Evolutionary conservation across 2,888 invertebrate genomes (phyloP).

Genomic region (Ichneumon xanthorius): DNA sequence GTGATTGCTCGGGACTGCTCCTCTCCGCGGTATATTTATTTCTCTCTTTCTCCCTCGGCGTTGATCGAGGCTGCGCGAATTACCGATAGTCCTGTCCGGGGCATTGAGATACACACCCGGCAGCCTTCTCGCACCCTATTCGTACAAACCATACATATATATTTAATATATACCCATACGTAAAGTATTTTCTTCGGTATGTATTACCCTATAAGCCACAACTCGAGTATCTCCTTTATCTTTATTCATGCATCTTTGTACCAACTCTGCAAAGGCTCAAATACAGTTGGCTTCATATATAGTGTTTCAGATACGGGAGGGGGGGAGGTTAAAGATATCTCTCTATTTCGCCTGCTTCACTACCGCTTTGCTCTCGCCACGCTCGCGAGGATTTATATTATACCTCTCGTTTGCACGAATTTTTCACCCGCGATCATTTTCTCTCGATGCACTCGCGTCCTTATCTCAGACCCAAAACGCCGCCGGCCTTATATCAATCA

Average conservation of each 20-base stretch:
- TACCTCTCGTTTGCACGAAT: not conserved
- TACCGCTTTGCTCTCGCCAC: constrained; percentile 1
- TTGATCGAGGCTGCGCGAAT: constrained; percentile 56
- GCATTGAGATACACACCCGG: constrained; percentile 1
- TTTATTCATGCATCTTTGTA: constrained; percentile 66
- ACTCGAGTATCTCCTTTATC: constrained; percentile 56
- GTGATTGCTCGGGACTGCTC: constrained; percentile 42
- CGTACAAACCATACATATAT: constrained; percentile 2
- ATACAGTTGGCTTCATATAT: constrained; percentile 28
- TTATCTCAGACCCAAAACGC: constrained; percentile 24
- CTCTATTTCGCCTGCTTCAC: constrained; percentile 51
- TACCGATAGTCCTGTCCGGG: constrained; percentile 56
- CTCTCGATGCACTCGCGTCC: not conserved
- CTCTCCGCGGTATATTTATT: not conserved
- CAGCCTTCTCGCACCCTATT: constrained; percentile 42
- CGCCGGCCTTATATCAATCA: constrained; percentile 13
- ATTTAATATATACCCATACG: constrained; percentile 11
- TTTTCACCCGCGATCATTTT: not conserved
- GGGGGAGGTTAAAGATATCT: constrained; percentile 47
- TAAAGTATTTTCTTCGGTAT: constrained; percentile 20
- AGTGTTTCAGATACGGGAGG: constrained; percentile 7
- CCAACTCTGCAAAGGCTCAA: constrained; percentile 40
- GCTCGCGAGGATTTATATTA: not conserved
- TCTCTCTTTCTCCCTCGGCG: not conserved
- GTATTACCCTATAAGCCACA: constrained; percentile 24